Evolutionary conservation across 2,888 invertebrate species (phyloP).

Genomic region (Callimorpha dominula): DNA sequence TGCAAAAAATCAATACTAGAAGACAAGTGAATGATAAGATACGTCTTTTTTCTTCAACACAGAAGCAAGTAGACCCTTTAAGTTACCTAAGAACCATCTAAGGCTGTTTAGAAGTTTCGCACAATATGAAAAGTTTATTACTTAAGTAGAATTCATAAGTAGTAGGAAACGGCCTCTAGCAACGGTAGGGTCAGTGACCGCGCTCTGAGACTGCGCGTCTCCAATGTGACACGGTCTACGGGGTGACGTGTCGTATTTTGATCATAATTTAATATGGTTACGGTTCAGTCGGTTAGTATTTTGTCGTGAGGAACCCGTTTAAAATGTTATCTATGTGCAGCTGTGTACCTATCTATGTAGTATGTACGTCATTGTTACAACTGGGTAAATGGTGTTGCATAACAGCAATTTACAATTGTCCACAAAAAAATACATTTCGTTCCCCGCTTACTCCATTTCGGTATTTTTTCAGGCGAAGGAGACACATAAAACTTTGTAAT

Average conservation of each 20-base stretch:
- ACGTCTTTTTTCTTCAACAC: neutral
- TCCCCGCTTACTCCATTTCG: neutral
- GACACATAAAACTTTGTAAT: no score
- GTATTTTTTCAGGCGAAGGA: no score
- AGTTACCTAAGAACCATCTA: constrained; percentile 10
- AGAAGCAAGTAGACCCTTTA: constrained; percentile 4
- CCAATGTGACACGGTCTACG: constrained; percentile 31
- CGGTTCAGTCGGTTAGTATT: constrained; percentile 12
- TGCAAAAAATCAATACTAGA: constrained; percentile 43
- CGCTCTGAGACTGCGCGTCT: constrained; percentile 55
- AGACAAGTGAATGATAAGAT: constrained; percentile 24
- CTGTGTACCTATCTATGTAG: neutral
- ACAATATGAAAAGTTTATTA: constrained; percentile 51
- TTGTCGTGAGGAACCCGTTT: neutral
- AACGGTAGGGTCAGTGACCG: constrained; percentile 56
- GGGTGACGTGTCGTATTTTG: constrained; percentile 40
- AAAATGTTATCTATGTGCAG: neutral
- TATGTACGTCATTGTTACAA: no score
- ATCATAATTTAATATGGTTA: constrained; percentile 17
- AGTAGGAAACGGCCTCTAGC: constrained; percentile 45
- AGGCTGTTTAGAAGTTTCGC: constrained; percentile 36
- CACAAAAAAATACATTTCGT: neutral
- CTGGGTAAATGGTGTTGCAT: no score
- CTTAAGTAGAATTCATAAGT: constrained; percentile 46
- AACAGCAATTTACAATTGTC: no score